Percentiles rank a stretch among this genome's conserved stretches.
Conservation (phyloP, 2,888 invertebrate genomes). For the Embidobia sp. region DNA sequence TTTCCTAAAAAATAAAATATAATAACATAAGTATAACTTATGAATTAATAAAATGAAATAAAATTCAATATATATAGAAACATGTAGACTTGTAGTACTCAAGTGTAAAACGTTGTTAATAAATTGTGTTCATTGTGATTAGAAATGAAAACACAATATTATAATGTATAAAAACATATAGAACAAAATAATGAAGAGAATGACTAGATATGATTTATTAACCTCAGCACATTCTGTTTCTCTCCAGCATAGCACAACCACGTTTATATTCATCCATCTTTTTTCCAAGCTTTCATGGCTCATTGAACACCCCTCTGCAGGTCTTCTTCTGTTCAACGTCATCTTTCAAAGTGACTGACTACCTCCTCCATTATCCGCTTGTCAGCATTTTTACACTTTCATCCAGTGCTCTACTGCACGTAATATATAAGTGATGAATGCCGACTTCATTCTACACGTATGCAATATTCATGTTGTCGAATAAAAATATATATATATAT, state of each 20-base stretch:
- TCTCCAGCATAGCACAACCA: slow-evolving; percentile 77
- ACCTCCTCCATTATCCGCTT: slow-evolving; percentile 82
- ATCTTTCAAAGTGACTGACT: slow-evolving; percentile 82
- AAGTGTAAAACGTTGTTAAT: background rate
- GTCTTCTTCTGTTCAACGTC: slow-evolving; percentile 77
- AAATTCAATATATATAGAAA: too few species aligned
- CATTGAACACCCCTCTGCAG: slow-evolving; percentile 72
- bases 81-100: too few species aligned
- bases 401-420: slow-evolving; percentile 74
- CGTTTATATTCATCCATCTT: slow-evolving; percentile 81
- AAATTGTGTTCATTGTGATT: background rate
- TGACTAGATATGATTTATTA: slow-evolving; percentile 80
- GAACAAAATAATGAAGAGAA: slow-evolving; percentile 64
- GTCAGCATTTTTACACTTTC: slow-evolving; percentile 82
- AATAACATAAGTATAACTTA: too few species aligned
- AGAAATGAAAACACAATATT: slow-evolving; percentile 39
- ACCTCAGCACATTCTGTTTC: slow-evolving; percentile 81
- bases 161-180: slow-evolving; percentile 45
- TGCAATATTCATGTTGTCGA: slow-evolving; percentile 51
- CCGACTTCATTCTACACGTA: slow-evolving; percentile 53
- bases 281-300: slow-evolving; percentile 80
- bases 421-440: slow-evolving; percentile 61
- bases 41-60: too few species aligned
- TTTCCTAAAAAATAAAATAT: too few species aligned
- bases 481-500: slow-evolving; percentile 56